phyloP scores from a whole-genome alignment of 2,797 vertebrate species.

The Astyanax mexicanus region DNA sequence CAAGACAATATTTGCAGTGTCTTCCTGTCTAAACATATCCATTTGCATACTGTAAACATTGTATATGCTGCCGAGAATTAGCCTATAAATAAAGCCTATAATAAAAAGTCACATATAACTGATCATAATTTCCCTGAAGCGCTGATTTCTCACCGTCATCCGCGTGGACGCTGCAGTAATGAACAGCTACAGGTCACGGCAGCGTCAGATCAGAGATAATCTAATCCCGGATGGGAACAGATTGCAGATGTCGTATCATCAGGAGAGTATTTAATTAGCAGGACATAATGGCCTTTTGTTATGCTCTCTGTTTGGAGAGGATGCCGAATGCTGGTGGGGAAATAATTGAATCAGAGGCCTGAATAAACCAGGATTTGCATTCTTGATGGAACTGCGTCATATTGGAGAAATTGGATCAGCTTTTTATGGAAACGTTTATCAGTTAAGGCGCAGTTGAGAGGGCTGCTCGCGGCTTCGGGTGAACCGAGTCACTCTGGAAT shows the following conservation, averaged over 20 bases:
- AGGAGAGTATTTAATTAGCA: slow-evolving; percentile 13
- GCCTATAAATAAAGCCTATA: too few relatives aligned
- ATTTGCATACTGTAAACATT: too few relatives aligned
- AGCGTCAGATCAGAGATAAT: background rate
- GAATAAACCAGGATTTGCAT: slow-evolving; percentile 45
- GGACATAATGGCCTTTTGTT: slow-evolving; percentile 13
- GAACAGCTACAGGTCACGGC: background rate
- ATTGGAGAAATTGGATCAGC: slow-evolving; percentile 42
- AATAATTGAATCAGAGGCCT: slow-evolving; percentile 36
- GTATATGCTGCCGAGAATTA: too few relatives aligned
- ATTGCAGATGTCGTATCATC: background rate
- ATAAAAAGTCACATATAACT: too few relatives aligned
- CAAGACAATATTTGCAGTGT: background rate
- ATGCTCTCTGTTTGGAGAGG: background rate
- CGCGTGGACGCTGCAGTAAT: too few relatives aligned
- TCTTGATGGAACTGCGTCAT: slow-evolving; percentile 26
- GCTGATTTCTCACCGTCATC: too few relatives aligned
- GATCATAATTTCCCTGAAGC: too few relatives aligned
- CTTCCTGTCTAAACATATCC: background rate
- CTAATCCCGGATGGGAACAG: background rate
- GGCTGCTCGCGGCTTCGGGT: background rate
- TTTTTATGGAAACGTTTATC: slow-evolving; percentile 43
- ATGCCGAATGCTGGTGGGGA: background rate
- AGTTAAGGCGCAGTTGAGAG: background rate
- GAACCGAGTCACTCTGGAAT: background rate